phyloP scores from a whole-genome alignment of 2,888 invertebrate genomes.

The Stegophylla sp. region DNA sequence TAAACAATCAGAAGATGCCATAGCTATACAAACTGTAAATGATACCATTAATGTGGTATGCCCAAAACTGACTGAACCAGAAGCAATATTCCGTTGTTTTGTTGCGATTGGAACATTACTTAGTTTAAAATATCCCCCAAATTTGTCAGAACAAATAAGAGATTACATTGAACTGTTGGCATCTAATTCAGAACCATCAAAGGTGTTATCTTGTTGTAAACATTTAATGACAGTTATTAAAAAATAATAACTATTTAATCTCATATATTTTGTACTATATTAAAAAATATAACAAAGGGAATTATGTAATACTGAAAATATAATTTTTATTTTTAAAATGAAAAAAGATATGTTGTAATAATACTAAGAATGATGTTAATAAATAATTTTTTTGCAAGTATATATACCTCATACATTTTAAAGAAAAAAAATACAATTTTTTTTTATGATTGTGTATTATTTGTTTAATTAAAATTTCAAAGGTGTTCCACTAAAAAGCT shows the following conservation, averaged over 20 bases:
- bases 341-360: neutral
- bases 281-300: neutral
- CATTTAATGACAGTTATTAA: constrained; percentile 23
- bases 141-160: constrained; percentile 34
- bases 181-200: constrained; percentile 45
- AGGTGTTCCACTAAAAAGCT: constrained; percentile 35
- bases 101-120: constrained; percentile 76
- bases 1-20: constrained; percentile 56
- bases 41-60: constrained; percentile 66
- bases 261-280: neutral
- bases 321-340: neutral
- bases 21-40: constrained; percentile 37
- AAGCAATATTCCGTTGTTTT: constrained; percentile 78
- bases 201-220: constrained; percentile 43
- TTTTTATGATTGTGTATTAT: neutral
- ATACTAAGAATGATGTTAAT: neutral
- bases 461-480: constrained; percentile 34
- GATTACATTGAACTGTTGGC: constrained; percentile 50
- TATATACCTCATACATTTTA: neutral
- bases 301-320: neutral
- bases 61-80: constrained; percentile 71
- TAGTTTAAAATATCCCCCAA: constrained; percentile 28
- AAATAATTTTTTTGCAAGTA: neutral
- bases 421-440: neutral
- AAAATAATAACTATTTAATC: neutral